phyloP scores from a whole-genome alignment of 2,888 invertebrate species.

The Synanthedon myopaeformis region DNA sequence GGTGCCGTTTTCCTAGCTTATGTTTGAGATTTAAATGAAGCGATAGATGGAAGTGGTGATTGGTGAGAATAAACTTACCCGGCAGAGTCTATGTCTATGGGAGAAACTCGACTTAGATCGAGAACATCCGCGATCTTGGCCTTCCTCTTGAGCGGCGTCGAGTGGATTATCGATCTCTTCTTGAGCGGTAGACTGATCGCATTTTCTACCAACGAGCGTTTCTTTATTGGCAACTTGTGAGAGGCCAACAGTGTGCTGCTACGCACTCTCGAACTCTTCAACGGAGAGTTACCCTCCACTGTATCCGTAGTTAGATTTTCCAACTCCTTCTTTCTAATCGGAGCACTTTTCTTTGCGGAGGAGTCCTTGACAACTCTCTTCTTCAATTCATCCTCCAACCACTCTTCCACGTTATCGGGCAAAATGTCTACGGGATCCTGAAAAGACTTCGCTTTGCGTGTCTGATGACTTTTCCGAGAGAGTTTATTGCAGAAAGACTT shows the following conservation, averaged over 20 bases:
- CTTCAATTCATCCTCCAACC: conserved; percentile 34
- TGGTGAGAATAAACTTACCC: neutral
- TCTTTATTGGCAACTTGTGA: conserved; percentile 42
- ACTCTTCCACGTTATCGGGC: conserved; percentile 30
- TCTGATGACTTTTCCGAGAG: conserved; percentile 10
- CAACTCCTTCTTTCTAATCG: neutral
- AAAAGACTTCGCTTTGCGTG: conserved; percentile 19
- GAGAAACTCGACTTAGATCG: conserved; percentile 39
- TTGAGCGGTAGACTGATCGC: neutral
- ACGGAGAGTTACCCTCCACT: conserved; percentile 25
- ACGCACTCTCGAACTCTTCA: conserved; percentile 19
- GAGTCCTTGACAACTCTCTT: conserved; percentile 18
- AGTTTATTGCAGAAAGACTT: conserved; percentile 28
- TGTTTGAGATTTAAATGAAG: too few species aligned
- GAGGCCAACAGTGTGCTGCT: conserved; percentile 17
- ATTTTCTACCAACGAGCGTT: conserved; percentile 28
- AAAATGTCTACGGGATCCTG: conserved; percentile 25
- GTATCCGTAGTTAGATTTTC: conserved; percentile 32
- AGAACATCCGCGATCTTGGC: conserved; percentile 20
- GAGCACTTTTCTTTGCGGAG: neutral
- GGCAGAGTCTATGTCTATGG: conserved; percentile 30
- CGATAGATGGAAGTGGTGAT: too few species aligned
- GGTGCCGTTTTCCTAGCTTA: too few species aligned
- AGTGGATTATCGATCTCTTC: conserved; percentile 25
- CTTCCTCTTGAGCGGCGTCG: conserved; percentile 43